Evolutionary conservation across 2,113 vertebrate species (phyloP).

Genomic region (Sylvilagus bachmani): DNA sequence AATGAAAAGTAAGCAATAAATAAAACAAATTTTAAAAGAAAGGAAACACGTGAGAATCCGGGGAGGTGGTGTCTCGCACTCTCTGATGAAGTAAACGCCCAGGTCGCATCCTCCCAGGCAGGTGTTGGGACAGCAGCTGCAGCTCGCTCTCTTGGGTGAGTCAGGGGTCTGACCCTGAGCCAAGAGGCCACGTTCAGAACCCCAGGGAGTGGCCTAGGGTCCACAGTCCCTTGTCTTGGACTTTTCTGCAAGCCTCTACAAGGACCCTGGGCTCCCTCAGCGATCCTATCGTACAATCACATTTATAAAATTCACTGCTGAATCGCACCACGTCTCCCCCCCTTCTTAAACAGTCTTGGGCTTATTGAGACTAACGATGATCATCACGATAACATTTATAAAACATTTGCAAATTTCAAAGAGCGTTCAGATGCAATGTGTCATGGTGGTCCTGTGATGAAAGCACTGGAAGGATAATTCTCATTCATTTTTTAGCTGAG

Average conservation of each 20-base stretch:
- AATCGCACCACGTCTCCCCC: neutral
- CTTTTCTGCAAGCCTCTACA: neutral
- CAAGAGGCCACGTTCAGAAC: neutral
- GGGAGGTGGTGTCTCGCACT: constrained; percentile 66
- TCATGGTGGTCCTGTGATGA: neutral
- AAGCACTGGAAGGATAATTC: neutral
- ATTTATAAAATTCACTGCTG: constrained; percentile 5
- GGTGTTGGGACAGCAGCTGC: neutral
- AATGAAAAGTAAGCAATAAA: too few relatives aligned
- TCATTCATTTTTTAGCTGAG: neutral
- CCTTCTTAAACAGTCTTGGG: neutral
- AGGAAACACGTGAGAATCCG: constrained; percentile 68
- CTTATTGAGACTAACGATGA: neutral
- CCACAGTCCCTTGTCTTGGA: neutral
- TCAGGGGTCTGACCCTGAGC: neutral
- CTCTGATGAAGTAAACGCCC: constrained; percentile 73
- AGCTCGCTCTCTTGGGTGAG: neutral
- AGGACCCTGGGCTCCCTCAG: neutral
- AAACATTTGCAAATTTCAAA: neutral
- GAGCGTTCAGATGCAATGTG: neutral
- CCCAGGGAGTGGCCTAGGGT: neutral
- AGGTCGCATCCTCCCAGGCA: constrained; percentile 40
- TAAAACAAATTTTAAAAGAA: too few relatives aligned
- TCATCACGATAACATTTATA: neutral
- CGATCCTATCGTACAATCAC: too few relatives aligned